These are phyloP conservation scores for Empis livida DNA, from an alignment of 2,888 invertebrate genomes.

Conservation along the genomic window DNA sequence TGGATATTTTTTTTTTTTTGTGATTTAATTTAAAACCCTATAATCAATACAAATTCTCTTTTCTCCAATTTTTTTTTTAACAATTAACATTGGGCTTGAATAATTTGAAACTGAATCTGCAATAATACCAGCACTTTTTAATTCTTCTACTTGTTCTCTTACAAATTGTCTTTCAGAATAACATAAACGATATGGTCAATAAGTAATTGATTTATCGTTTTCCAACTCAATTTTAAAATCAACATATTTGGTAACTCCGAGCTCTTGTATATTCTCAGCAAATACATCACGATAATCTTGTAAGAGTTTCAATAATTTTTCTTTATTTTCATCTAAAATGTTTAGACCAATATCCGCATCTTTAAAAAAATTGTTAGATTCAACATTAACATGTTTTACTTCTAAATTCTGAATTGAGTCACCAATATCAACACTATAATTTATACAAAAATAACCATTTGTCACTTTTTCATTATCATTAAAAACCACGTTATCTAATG, in stretches of 20 bases:
- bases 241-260: constrained; percentile 8
- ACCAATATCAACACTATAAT: background rate
- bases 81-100: constrained; percentile 14
- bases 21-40: constrained; percentile 16
- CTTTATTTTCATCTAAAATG: background rate
- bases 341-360: background rate
- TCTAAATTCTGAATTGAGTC: background rate
- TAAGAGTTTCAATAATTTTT: constrained; percentile 7
- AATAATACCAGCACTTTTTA: constrained; percentile 10
- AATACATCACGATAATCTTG: constrained; percentile 7
- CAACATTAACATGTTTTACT: background rate
- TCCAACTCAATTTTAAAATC: constrained; percentile 10
- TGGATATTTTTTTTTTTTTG: constrained; percentile 2
- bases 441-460: background rate
- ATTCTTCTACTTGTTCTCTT: constrained; percentile 7
- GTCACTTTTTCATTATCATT: background rate
- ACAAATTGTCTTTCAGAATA: constrained; percentile 8
- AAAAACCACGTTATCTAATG: background rate
- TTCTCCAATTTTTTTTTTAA: constrained; percentile 19
- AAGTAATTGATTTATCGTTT: constrained; percentile 7
- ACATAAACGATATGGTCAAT: constrained; percentile 11
- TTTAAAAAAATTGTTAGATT: background rate
- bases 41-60: constrained; percentile 19
- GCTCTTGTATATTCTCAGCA: constrained; percentile 7
- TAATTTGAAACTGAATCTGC: constrained; percentile 12